Percentiles rank a stretch among this genome's conserved stretches.
Evolutionary conservation across 1,140 invertebrate species (phyloP).

Genomic region (Euwallacea fornicatus): DNA sequence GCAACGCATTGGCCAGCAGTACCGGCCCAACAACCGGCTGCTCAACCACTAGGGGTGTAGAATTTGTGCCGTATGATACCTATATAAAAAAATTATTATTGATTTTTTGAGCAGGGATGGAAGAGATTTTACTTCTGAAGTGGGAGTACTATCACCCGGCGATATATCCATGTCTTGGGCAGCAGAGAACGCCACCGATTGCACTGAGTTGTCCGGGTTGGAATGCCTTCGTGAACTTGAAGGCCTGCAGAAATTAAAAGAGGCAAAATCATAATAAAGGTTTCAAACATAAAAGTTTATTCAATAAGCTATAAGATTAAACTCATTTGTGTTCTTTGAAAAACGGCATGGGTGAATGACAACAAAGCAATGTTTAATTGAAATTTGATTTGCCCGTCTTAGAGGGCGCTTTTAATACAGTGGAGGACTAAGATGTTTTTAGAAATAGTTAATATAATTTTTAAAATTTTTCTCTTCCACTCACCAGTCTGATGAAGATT

Average conservation of each 20-base stretch:
- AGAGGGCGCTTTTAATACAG: no score
- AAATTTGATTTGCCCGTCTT: no score
- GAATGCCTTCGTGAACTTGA: constrained; percentile 33
- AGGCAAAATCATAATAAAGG: not conserved
- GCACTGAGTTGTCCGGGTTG: constrained; percentile 43
- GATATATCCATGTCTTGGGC: constrained; percentile 84
- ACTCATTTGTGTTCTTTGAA: no score
- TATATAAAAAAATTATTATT: constrained; percentile 14
- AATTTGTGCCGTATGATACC: constrained; percentile 50
- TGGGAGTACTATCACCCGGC: constrained; percentile 79
- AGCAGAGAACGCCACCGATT: constrained; percentile 30
- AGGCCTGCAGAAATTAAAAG: constrained; percentile 4
- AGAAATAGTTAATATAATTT: no score
- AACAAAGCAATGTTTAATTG: not conserved
- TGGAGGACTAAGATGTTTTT: no score
- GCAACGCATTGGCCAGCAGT: constrained; percentile 68
- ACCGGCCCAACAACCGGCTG: constrained; percentile 56
- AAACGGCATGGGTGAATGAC: not conserved
- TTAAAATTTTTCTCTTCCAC: not conserved
- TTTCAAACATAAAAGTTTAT: not conserved
- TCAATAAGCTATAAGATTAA: no score
- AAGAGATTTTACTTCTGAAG: constrained; percentile 61
- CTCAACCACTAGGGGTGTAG: constrained; percentile 37
- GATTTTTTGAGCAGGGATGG: not conserved
- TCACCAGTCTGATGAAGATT: constrained; percentile 48